phyloP scores from a whole-genome alignment of 2,113 vertebrate species.

The Strix aluco region DNA sequence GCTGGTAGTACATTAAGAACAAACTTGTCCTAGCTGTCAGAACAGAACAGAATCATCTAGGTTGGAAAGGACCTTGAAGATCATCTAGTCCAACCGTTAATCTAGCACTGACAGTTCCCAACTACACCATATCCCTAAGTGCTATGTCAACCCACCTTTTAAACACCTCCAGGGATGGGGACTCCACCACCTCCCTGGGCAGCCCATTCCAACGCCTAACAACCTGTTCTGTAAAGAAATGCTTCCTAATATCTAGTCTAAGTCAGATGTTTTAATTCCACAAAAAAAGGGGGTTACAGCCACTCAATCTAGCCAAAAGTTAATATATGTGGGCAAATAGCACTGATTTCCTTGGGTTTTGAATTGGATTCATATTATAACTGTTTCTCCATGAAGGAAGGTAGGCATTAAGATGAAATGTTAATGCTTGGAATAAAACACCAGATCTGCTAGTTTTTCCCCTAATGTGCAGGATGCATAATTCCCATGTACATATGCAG shows the following conservation, averaged over 20 bases:
- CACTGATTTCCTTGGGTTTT: not conserved
- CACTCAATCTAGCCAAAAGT: not conserved
- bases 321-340: not conserved
- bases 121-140: too few species aligned
- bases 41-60: too few species aligned
- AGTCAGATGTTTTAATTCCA: not conserved
- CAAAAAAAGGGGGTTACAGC: not conserved
- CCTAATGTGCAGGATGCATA: not conserved
- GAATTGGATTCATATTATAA: not conserved
- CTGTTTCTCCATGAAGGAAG: not conserved
- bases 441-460: not conserved
- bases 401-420: not conserved
- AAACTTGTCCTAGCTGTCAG: not conserved
- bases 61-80: too few species aligned
- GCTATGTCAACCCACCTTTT: too few species aligned
- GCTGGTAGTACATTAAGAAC: not conserved
- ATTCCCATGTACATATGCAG: not conserved
- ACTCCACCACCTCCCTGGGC: too few species aligned
- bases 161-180: too few species aligned
- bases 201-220: too few species aligned
- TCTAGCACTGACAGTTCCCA: too few species aligned
- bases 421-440: not conserved
- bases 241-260: too few species aligned
- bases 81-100: too few species aligned
- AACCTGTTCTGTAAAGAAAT: too few species aligned